These are phyloP conservation scores for Thereva nobilitata DNA, from an alignment of 2,888 invertebrate species.

Conservation along the genomic window DNA sequence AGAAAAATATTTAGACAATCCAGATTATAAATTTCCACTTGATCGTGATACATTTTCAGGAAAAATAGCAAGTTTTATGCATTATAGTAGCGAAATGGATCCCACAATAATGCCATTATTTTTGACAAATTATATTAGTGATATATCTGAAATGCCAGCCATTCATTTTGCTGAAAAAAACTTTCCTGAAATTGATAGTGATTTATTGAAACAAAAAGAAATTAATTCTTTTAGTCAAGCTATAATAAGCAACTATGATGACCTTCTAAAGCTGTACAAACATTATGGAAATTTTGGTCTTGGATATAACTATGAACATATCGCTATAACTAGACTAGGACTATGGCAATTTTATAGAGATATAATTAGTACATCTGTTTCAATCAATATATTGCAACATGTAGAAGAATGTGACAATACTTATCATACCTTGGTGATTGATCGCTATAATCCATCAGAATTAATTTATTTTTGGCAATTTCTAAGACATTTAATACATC, in stretches of 20 bases:
- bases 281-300: slow-evolving; percentile 19
- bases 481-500: slow-evolving; percentile 21
- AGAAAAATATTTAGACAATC: not conserved
- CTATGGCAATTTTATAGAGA: slow-evolving; percentile 34
- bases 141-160: slow-evolving; percentile 15
- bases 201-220: slow-evolving; percentile 8
- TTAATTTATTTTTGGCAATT: slow-evolving; percentile 36
- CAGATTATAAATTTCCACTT: not conserved
- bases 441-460: slow-evolving; percentile 25
- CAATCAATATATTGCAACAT: slow-evolving; percentile 6
- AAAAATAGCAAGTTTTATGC: not conserved
- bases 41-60: not conserved
- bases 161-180: slow-evolving; percentile 12
- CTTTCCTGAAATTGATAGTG: slow-evolving; percentile 3
- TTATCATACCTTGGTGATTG: slow-evolving; percentile 6
- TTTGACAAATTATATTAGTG: slow-evolving; percentile 29
- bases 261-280: slow-evolving; percentile 15
- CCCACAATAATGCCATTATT: slow-evolving; percentile 17
- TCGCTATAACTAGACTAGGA: slow-evolving; percentile 26
- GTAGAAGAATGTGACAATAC: slow-evolving; percentile 26
- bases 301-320: not conserved
- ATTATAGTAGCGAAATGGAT: not conserved
- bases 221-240: slow-evolving; percentile 30
- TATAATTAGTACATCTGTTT: slow-evolving; percentile 5
- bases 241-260: slow-evolving; percentile 3